phyloP scores from a whole-genome alignment of 1,140 invertebrate genomes.

The Acromyrmex echinatior region DNA sequence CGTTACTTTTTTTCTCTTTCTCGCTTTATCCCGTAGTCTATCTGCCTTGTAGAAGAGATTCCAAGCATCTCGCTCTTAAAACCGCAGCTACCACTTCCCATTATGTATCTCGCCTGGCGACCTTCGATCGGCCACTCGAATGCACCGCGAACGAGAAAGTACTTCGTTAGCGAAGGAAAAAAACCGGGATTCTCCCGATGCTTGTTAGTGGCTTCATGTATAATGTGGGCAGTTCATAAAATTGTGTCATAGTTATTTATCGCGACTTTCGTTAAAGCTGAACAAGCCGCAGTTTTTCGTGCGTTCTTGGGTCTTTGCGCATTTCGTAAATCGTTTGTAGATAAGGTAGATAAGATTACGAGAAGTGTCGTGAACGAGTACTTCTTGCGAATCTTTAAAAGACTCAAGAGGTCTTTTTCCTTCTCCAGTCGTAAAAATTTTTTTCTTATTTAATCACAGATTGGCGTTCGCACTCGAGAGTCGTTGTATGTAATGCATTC shows the following conservation, averaged over 20 bases:
- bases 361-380: not conserved
- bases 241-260: slow-evolving; percentile 67
- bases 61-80: slow-evolving; percentile 68
- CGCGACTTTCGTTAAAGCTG: slow-evolving; percentile 50
- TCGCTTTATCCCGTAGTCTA: slow-evolving; percentile 37
- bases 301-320: not conserved
- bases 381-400: not conserved
- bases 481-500: not conserved
- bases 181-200: slow-evolving; percentile 55
- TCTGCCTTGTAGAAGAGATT: slow-evolving; percentile 19
- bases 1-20: slow-evolving; percentile 72
- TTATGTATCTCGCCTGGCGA: slow-evolving; percentile 33
- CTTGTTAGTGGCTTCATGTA: slow-evolving; percentile 67
- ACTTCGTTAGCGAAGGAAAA: slow-evolving; percentile 75
- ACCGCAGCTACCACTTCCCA: slow-evolving; percentile 23
- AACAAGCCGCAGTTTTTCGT: slow-evolving; percentile 20
- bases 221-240: slow-evolving; percentile 56
- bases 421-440: not conserved
- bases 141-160: slow-evolving; percentile 57
- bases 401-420: not conserved
- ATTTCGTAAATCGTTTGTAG: not conserved
- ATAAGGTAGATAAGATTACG: slow-evolving; percentile 27
- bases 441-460: slow-evolving; percentile 8
- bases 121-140: slow-evolving; percentile 48
- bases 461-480: not conserved